phyloP scores from a whole-genome alignment of 2,797 vertebrate species.

The Pagetopsis macropterus region DNA sequence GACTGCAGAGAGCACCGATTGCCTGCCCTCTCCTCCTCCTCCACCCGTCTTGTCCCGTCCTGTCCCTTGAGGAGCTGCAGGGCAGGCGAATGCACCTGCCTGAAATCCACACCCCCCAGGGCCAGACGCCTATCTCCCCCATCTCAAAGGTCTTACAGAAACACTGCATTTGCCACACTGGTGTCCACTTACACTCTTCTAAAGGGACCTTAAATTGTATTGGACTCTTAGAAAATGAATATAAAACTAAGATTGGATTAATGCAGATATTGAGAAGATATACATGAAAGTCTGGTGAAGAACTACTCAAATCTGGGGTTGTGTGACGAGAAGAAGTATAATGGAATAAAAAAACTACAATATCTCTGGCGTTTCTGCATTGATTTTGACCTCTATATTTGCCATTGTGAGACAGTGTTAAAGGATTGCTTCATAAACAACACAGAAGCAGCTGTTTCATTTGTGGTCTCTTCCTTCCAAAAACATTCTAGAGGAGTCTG shows the following conservation, averaged over 20 bases:
- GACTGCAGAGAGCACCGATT: constrained; percentile 62
- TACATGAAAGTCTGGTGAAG: background rate
- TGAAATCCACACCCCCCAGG: constrained; percentile 82
- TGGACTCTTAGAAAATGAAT: constrained; percentile 1
- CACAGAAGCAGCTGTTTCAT: background rate
- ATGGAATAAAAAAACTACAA: background rate
- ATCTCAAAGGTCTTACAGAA: constrained; percentile 70
- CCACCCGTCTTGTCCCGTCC: constrained; percentile 52
- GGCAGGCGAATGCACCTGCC: constrained; percentile 82
- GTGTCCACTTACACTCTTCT: constrained; percentile 60
- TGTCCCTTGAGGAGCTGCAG: constrained; percentile 67
- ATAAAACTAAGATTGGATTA: background rate
- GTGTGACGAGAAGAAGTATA: background rate
- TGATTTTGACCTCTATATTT: fast-evolving
- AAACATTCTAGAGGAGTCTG: background rate
- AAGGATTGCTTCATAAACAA: background rate
- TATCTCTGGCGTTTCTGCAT: background rate
- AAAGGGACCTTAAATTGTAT: constrained; percentile 6
- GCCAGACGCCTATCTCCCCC: constrained; percentile 75
- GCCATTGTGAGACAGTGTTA: background rate
- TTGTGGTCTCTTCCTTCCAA: background rate
- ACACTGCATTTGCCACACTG: constrained; percentile 64
- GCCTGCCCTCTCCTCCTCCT: constrained; percentile 33
- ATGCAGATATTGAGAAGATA: background rate
- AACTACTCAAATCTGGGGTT: background rate